These are phyloP conservation scores for Linyphia triangularis DNA, from an alignment of 2,888 invertebrate genomes.

Conservation along the genomic window DNA sequence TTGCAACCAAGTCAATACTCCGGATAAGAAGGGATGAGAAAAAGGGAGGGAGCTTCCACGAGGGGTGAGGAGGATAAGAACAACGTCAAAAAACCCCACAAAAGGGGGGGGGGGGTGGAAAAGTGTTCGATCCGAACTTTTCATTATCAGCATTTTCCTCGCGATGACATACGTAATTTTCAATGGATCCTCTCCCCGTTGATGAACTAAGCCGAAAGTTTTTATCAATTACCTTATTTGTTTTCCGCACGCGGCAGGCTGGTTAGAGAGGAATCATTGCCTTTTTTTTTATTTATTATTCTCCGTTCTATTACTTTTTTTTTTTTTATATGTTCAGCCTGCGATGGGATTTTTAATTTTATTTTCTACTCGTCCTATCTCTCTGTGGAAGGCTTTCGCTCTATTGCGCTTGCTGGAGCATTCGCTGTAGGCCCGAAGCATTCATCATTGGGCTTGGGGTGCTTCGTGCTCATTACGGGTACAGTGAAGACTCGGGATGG, in stretches of 20 bases:
- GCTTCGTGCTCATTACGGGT: constrained; percentile 60
- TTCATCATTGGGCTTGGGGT: constrained; percentile 67
- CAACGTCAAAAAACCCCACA: constrained; percentile 48
- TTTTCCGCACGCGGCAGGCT: constrained; percentile 68
- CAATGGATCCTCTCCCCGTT: constrained; percentile 61
- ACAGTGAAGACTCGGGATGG: background rate
- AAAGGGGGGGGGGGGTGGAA: background rate
- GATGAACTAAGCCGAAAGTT: constrained; percentile 75
- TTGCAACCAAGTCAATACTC: constrained; percentile 61
- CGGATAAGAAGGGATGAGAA: constrained; percentile 55
- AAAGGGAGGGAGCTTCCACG: background rate
- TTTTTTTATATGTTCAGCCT: constrained; percentile 24
- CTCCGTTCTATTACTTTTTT: constrained; percentile 21
- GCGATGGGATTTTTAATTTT: background rate
- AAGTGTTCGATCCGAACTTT: constrained; percentile 69
- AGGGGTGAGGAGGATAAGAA: constrained; percentile 70
- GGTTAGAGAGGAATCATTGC: constrained; percentile 50
- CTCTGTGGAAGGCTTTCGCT: constrained; percentile 32
- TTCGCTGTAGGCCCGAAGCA: constrained; percentile 53
- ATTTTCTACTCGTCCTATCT: constrained; percentile 13
- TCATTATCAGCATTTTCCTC: constrained; percentile 72
- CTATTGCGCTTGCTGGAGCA: constrained; percentile 49
- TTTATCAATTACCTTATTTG: constrained; percentile 76
- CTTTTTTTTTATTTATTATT: constrained; percentile 6
- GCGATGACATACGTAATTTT: constrained; percentile 76